A percentile compares a stretch with the other conserved stretches of the same genome.
Evolutionary conservation across 2,113 vertebrate species (phyloP).

Genomic region (Nyctereutes procyonoides): DNA sequence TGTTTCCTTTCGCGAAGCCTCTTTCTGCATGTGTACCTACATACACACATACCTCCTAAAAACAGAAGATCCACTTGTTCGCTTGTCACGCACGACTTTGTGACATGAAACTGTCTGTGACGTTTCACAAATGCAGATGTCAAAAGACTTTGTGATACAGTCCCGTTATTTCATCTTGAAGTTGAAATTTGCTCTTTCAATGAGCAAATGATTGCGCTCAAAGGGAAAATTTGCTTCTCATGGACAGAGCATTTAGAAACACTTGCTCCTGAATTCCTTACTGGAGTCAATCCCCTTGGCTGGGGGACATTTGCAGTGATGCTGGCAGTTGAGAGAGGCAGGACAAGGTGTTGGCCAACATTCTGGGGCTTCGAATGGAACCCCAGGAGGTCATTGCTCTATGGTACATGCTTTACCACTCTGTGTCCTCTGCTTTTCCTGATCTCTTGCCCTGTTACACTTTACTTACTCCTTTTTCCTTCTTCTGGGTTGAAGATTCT

Average conservation of each 20-base stretch:
- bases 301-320: neutral
- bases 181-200: constrained; percentile 46
- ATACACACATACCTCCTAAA: neutral
- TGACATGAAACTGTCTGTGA: neutral
- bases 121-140: constrained; percentile 39
- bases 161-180: constrained; percentile 25
- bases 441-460: neutral
- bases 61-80: neutral
- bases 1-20: neutral
- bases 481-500: neutral
- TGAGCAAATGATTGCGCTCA: constrained; percentile 39
- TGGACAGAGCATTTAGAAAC: constrained; percentile 5
- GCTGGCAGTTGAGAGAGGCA: neutral
- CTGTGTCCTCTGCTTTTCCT: neutral
- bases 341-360: neutral
- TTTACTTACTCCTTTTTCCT: neutral
- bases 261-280: neutral
- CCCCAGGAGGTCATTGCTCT: neutral
- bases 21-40: neutral
- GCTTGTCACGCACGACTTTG: neutral
- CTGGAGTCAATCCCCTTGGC: neutral
- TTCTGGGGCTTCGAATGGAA: neutral
- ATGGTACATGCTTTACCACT: neutral
- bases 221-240: constrained; percentile 31
- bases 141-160: neutral